Percentiles rank a stretch among this genome's conserved stretches.
Evolutionary conservation across 30 jellyfish, hydroid and myxozoan genomes (phyloP).

Genomic region (Aurelia aurita): DNA sequence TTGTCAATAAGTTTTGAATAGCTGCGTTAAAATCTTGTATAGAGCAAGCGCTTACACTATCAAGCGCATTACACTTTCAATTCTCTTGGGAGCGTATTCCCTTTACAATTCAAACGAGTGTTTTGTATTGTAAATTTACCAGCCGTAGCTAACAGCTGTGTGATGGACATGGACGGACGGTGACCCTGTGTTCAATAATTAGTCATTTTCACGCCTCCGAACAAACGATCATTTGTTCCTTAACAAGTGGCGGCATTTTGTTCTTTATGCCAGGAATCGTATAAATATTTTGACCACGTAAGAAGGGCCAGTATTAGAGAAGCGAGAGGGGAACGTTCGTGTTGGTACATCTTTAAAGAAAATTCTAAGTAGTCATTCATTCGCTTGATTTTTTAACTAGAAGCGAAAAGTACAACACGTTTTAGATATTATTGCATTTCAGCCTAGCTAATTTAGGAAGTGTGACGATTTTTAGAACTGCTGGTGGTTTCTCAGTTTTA

Average conservation of each 20-base stretch:
- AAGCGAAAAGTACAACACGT: no score
- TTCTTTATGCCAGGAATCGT: background rate
- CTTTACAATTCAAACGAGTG: background rate
- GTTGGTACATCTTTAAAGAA: no score
- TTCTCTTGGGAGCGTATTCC: slow-evolving; percentile 12
- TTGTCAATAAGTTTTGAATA: background rate
- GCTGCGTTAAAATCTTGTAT: slow-evolving; percentile 11
- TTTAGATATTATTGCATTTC: no score
- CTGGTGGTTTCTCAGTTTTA: no score
- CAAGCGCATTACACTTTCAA: slow-evolving; percentile 19
- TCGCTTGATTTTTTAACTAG: no score
- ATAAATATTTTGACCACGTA: slow-evolving; percentile 3
- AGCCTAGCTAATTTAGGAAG: no score
- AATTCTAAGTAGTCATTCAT: no score
- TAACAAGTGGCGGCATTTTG: slow-evolving; percentile 60
- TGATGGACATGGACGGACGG: slow-evolving; percentile 3
- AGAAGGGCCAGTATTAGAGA: slow-evolving; percentile 2
- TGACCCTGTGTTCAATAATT: slow-evolving; percentile 12
- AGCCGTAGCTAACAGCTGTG: slow-evolving; percentile 48
- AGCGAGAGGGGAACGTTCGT: background rate
- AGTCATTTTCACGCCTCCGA: slow-evolving; percentile 58
- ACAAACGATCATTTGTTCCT: slow-evolving; percentile 44
- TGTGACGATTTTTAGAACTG: no score
- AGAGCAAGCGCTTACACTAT: slow-evolving; percentile 1
- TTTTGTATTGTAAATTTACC: slow-evolving; percentile 24